Evolutionary conservation across 2,797 vertebrate species (phyloP).

Genomic region (Bradypus variegatus): DNA sequence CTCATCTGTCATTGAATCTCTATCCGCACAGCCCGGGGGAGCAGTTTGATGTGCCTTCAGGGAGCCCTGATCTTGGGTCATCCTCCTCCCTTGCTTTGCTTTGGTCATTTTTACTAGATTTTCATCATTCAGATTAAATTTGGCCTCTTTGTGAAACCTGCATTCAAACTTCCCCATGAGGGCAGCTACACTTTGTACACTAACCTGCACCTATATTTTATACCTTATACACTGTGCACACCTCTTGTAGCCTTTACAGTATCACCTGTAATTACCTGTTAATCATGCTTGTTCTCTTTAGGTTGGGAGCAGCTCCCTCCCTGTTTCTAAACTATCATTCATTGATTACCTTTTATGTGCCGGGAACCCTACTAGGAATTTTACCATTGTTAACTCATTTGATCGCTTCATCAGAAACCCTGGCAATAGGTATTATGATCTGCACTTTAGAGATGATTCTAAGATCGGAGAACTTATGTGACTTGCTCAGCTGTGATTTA

Average conservation of each 20-base stretch:
- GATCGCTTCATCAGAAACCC: neutral
- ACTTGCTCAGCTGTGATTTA: neutral
- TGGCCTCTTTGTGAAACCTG: neutral
- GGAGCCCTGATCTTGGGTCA: neutral
- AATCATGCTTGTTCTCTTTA: neutral
- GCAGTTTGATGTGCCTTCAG: slow-evolving; percentile 26
- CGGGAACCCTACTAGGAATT: neutral
- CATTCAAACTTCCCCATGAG: neutral
- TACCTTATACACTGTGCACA: neutral
- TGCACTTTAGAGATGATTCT: neutral
- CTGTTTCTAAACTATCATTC: neutral
- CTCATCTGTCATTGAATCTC: neutral
- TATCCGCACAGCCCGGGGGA: neutral
- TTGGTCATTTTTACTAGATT: neutral
- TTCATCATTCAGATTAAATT: neutral
- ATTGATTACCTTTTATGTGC: neutral
- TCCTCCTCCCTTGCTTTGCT: neutral
- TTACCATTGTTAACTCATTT: neutral
- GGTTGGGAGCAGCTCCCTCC: neutral
- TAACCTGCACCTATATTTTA: neutral
- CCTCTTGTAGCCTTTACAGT: neutral
- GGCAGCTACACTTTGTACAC: neutral
- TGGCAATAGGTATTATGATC: neutral
- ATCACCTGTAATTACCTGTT: neutral
- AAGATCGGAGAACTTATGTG: neutral